Conservation (phyloP, 2,113 vertebrate species). For the Actenoides lindsayi region DNA sequence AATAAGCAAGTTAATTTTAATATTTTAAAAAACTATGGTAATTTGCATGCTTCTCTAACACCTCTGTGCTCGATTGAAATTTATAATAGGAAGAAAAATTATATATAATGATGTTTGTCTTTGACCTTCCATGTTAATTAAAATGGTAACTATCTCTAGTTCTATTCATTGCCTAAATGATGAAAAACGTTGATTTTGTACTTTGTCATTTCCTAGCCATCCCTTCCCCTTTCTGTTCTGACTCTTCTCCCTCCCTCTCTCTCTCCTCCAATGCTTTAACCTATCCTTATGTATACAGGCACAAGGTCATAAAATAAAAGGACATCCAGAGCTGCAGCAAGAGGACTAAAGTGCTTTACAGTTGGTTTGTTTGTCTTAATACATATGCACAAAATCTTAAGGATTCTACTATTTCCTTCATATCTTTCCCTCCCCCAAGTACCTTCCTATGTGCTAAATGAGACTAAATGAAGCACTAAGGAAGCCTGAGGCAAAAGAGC, state of each 20-base stretch:
- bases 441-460: background rate
- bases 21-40: background rate
- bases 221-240: background rate
- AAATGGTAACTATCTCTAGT: constrained; percentile 9
- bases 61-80: constrained; percentile 55
- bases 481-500: constrained; percentile 29
- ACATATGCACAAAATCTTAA: background rate
- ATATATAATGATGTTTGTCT: constrained; percentile 39
- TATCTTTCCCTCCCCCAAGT: background rate
- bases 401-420: background rate
- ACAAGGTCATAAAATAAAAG: background rate
- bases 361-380: background rate
- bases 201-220: background rate
- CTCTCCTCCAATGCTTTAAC: background rate
- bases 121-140: constrained; percentile 69
- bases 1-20: constrained; percentile 32
- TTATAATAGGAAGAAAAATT: constrained; percentile 47
- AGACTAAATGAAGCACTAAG: background rate
- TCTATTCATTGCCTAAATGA: constrained; percentile 13
- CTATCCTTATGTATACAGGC: background rate
- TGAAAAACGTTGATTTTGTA: constrained; percentile 18
- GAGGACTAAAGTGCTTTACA: background rate
- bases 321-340: background rate
- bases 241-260: background rate
- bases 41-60: constrained; percentile 40